Base-by-base conservation (phyloP, 2,888 invertebrate genomes). In the Drosophila paramelanica region DNA sequence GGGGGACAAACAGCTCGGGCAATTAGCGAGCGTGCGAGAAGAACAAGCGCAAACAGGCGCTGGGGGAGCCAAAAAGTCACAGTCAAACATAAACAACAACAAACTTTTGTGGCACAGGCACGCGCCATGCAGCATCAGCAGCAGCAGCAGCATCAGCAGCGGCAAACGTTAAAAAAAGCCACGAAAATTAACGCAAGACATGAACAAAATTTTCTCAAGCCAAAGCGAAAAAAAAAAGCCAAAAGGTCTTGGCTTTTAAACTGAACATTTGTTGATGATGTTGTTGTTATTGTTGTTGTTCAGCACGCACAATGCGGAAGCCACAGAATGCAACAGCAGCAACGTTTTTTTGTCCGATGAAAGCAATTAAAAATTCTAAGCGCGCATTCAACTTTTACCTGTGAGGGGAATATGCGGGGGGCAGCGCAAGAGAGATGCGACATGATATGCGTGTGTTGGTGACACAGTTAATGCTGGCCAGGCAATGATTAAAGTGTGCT, bases 321-420 rank as follows among this genome's bases (percentile, higher is more conserved):
- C 83, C 65, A 69, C 88, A 84, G 71, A 84, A 67, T 67, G 72
- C 85, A 71, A 47, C 66, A 49, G 36, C 64, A 42, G 31, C 58
- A 42, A 14, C 58, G 42, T 60, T 60, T 60, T 60, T 62, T 66
- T 49, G 66, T 43, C 58, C 58, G 73, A 82, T 78, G 73, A 74
- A 73, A 76, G 81, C 78, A 89, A 87, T 89, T 87, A 88, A 88
- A 88, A 81, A 87, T 87, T 87, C 89, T 89, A 86, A 68, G 57
- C 82, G 84, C 84, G 81, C 78, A 71, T 51, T 53, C 64, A 75
- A 68, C 75, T 82, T 81, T 81, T 87, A 87, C 78, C 67, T 53
- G 67, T 51, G 27, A 47, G 67, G 38, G 59, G 49, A 67, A 45
- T 42, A 13, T 1, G 36, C 36, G 38, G 36, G 39, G 49, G 38